Evolutionary conservation across 2,888 invertebrate species (phyloP), one percentile per base, ranked within the genome.

Genomic region (Drosophila dives): DNA sequence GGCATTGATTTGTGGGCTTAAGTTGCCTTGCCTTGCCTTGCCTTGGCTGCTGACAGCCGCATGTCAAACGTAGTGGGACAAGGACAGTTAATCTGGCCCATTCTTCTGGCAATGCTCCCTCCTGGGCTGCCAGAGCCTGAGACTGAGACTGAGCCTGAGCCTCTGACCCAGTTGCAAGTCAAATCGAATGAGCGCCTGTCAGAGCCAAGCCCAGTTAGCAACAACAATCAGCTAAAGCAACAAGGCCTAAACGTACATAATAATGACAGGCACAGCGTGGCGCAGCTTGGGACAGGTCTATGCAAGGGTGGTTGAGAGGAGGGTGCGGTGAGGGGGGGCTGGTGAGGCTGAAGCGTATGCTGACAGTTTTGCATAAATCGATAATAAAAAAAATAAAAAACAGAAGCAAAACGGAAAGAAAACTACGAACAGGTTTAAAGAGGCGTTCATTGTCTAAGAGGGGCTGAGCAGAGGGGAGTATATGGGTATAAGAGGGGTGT

Each of bases 361-460:
- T 80, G 75, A 73, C 82, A 78, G 68, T 75, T 85, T 89, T 75
- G 66, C 89, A 89, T 85, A 88, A 86, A 85, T 85, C 89, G 86
- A 88, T 83, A 72, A 70, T 68, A 67, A 58, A 38, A 11, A 36
- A 72, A 70, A 71, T n/a, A n/a, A 67, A 58, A 38, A 11, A 38
- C 4, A 23, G 11, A 40, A 40, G n/a, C 3, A 2, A 51, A 49
- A 20, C 38, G 42, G 23, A 23, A 6, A 33, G 60, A 40, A 61
- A 64, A 75, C 63, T 72, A 51, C 38, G 55, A 75, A 59, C 80
- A 76, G 64, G 80, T 75, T 88, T 86, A 86, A 85, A 81, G 72
- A 49, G 64, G 48, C 65, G 58, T 42, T 53, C 42, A 67, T 56
- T 64, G 75, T 61, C 65, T 63, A 15, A 7, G 23, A 4, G 12